Conservation (phyloP, 2,888 invertebrate genomes). For the Thalpophila matura region DNA sequence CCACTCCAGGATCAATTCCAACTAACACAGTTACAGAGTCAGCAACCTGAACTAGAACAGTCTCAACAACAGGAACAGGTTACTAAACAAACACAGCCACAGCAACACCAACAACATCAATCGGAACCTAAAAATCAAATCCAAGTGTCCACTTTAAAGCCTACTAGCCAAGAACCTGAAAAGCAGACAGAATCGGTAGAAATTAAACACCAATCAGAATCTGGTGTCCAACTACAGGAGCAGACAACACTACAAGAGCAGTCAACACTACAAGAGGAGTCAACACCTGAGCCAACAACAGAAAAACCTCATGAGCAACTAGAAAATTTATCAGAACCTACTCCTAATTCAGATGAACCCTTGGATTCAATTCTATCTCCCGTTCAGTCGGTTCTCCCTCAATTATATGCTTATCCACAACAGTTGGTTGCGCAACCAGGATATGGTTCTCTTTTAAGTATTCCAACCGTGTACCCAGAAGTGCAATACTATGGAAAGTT, state of each 20-base stretch:
- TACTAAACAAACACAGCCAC: neutral
- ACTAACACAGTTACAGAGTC: neutral
- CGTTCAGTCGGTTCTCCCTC: slow-evolving; percentile 28
- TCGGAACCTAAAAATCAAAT: slow-evolving; percentile 14
- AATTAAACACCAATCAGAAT: slow-evolving; percentile 2
- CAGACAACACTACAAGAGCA: neutral
- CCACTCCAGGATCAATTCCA: slow-evolving; percentile 8
- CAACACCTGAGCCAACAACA: slow-evolving; percentile 11
- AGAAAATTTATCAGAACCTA: slow-evolving; percentile 6
- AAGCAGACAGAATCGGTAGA: slow-evolving; percentile 5
- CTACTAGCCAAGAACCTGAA: slow-evolving; percentile 23
- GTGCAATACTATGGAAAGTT: slow-evolving; percentile 83
- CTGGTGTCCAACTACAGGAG: slow-evolving; percentile 5
- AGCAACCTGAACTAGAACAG: slow-evolving; percentile 8
- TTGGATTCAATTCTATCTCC: neutral
- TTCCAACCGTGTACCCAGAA: slow-evolving; percentile 72
- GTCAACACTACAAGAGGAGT: slow-evolving; percentile 4
- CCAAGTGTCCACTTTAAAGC: slow-evolving; percentile 20
- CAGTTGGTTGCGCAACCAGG: slow-evolving; percentile 46
- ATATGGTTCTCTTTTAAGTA: slow-evolving; percentile 36
- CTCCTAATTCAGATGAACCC: neutral
- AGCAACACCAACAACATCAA: slow-evolving; percentile 15
- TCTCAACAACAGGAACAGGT: slow-evolving; percentile 7
- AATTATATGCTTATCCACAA: slow-evolving; percentile 59
- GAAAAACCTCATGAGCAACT: slow-evolving; percentile 7